Evolutionary conservation across 2,797 vertebrate species (phyloP), one percentile per base, ranked within the genome.

Genomic region (Coregonus suidteri): DNA sequence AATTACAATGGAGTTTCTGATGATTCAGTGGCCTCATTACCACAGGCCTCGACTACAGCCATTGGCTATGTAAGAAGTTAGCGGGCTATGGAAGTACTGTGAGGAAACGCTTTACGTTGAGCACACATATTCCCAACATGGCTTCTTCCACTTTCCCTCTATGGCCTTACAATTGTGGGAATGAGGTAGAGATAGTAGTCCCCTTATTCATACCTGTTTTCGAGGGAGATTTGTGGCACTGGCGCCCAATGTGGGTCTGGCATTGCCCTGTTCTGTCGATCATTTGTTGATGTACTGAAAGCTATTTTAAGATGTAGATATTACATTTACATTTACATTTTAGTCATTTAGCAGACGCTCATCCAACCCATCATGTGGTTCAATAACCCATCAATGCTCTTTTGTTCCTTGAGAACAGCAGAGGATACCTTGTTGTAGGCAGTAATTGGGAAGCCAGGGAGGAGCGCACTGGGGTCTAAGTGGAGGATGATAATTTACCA

Each of bases 401-500:
- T 3, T 13, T 51, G 69, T 41, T 25, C 25, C 25, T 25, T 25
- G 25, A 25, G 25, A 25, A 25, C 25, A 25, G 25, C 20, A 56
- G 16, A 35, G 30, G 34, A 56, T 59, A 56, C 31, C 15, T 35
- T 34, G 72, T 59, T 73, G 30, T 56, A 53, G 30, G 71, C 30
- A 34, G 1, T 30, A 47, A 30, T 30, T n/a, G 41, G 4, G 37
- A 7, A 18, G 31, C 56, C 71, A 34, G 51, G 25, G 51, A 30
- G 59, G 47, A 54, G 15, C 16, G 18, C 1, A 11, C 47, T 53
- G 4, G 4, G 6, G 31, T 73, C 52, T 73, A 68, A 51, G 11
- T 1, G 11, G 4, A 52, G 59, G 71, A 75, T 75, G 69, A 75
- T 75, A 66, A 37, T 76, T 67, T 30, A 76, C 20, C 66, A 76